phyloP scores from a whole-genome alignment of 2,113 vertebrate species.

The Circaetus gallicus region DNA sequence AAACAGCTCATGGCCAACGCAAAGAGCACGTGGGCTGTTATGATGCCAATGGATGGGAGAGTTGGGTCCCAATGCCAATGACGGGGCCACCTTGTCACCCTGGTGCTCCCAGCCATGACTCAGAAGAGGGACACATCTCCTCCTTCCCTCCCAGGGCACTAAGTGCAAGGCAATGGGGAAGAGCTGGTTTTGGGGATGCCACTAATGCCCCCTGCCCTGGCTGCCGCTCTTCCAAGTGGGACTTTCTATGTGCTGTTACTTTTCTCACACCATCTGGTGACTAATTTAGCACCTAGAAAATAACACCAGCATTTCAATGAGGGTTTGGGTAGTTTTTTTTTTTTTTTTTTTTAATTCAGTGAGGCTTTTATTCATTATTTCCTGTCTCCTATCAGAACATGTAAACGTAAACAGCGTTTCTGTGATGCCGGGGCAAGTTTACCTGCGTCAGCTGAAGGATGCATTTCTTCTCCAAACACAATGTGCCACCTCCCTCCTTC shows the following conservation, averaged over 20 bases:
- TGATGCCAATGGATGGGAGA: fast-evolving
- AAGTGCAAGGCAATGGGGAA: neutral
- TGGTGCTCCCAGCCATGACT: neutral
- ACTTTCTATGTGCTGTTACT: fast-evolving
- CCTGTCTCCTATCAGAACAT: neutral
- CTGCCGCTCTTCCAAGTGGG: neutral
- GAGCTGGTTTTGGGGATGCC: neutral
- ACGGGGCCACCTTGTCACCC: fast-evolving
- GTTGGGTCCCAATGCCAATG: fast-evolving
- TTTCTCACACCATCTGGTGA: neutral
- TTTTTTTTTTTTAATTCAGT: neutral
- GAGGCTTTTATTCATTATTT: neutral
- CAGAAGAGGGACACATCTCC: neutral
- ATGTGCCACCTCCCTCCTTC: neutral
- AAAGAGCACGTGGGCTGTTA: fast-evolving
- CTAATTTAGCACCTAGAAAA: neutral
- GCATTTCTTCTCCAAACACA: neutral
- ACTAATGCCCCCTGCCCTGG: fast-evolving
- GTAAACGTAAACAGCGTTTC: fast-evolving
- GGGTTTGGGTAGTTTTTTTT: neutral
- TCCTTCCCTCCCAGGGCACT: neutral
- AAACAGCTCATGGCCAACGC: neutral
- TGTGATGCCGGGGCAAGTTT: fast-evolving
- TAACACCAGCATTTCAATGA: neutral
- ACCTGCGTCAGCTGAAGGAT: neutral